Percentiles rank a stretch among this genome's conserved stretches.
Evolutionary conservation across 2,113 vertebrate species (phyloP).

Genomic region (Chaetops frenatus): DNA sequence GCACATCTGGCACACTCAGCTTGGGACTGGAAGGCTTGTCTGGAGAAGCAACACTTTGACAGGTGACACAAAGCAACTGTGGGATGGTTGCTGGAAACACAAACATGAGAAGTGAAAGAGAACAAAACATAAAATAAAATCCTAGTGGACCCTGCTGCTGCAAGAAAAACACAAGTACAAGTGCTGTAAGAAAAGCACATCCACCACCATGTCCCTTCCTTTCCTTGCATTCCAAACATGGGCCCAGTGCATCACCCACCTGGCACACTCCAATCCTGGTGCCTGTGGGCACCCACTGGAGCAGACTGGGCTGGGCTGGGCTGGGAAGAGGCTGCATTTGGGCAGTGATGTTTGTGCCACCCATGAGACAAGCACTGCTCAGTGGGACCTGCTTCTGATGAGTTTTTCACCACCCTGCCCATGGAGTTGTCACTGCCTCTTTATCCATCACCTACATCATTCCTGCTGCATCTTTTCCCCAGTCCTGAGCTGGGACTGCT

Average conservation of each 20-base stretch:
- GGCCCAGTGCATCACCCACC: background rate
- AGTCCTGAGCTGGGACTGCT: background rate
- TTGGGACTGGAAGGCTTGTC: background rate
- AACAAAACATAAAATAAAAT: background rate
- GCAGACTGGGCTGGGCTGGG: background rate
- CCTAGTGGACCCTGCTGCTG: background rate
- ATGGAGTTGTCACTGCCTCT: background rate
- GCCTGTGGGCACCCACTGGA: background rate
- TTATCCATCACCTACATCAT: background rate
- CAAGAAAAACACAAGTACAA: background rate
- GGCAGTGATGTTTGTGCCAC: background rate
- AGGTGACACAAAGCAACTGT: background rate
- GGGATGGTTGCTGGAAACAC: background rate
- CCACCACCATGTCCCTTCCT: background rate
- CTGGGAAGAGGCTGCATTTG: background rate
- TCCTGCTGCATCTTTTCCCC: background rate
- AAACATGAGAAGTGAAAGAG: background rate
- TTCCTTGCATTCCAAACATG: rapidly evolving
- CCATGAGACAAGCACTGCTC: background rate
- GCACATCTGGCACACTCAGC: background rate
- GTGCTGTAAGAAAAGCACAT: background rate
- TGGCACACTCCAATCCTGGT: rapidly evolving
- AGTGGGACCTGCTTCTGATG: background rate
- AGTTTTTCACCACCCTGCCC: background rate
- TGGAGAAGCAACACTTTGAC: background rate